Base-by-base conservation (phyloP, 2,113 vertebrate genomes). In the Triplophysa tibetana region DNA sequence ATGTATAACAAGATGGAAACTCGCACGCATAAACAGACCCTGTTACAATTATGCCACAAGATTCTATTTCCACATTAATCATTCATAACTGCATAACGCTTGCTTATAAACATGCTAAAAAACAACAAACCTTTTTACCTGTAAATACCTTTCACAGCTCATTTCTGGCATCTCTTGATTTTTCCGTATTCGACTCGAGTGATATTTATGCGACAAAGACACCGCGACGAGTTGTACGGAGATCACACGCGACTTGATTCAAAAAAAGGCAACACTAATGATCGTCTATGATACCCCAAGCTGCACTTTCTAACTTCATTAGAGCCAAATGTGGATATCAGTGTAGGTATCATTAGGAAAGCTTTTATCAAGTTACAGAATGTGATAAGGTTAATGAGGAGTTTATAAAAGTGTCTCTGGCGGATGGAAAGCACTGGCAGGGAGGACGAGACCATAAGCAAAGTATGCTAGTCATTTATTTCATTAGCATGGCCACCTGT, bases 71-170 rank as follows among this genome's bases (percentile, higher is more conserved):
- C 87, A 91, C 92, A 93, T 94, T 93, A 93, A 93, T 94, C 93
- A 95, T 95, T 95, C 94, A 94, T 94, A 91, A 92, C 89, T 86
- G 92, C 92, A 93, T 63, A 94, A 94, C 93, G 94, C 91, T 89
- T 84, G 91, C 92, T 94, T 92, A 94, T 93, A 94, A 92, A 94
- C 94, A 93, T 93, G 91, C 94, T 9, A 45, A 93, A 62, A 81
- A 54, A 43, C 93, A 93, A 92, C 92, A 92, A 91, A 88, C 3
- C 63, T 81, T 86, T 78, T 50, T 63, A 62, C 13, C 21, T 82
- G 79, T 74, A 78, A 85, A 85, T 78, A 75, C 70, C 63, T 79
- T 80, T 77, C 62, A 72, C 21, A 73, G 21, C 52, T 21, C 63
- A 66, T 69, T 62, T 64, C 52, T 54, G 33, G 9, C 52, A 60